phyloP scores from a whole-genome alignment of 2,113 vertebrate species.

The Leuciscus idus region DNA sequence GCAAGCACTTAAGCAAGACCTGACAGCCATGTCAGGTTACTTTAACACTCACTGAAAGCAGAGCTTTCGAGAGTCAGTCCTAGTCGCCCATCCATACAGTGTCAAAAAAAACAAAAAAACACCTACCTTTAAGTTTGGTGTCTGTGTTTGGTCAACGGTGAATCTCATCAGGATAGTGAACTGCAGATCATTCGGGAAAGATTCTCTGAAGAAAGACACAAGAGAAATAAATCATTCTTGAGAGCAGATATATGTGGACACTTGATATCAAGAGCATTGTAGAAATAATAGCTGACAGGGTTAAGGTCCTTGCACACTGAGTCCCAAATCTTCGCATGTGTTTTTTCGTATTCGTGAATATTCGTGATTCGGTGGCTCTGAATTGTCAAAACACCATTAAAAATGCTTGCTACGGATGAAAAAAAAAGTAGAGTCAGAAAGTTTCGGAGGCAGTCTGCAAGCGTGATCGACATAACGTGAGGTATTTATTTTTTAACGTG shows the following conservation, averaged over 20 bases:
- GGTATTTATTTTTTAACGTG: too few species aligned
- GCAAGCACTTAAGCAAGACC: conserved; percentile 15
- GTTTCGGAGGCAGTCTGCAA: too few species aligned
- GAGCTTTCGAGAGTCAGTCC: not conserved
- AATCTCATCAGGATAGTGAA: conserved; percentile 99
- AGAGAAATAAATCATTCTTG: not conserved
- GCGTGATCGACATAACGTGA: too few species aligned
- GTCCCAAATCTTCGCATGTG: too few species aligned
- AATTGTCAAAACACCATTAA: too few species aligned
- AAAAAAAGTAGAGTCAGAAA: too few species aligned
- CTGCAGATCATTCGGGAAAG: conserved; percentile 95
- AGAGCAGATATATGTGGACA: not conserved
- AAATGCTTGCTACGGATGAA: too few species aligned
- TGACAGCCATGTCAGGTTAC: not conserved
- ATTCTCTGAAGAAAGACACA: conserved; percentile 82
- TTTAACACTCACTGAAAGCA: not conserved
- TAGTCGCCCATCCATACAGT: not conserved
- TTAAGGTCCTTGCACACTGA: too few species aligned
- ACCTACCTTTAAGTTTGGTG: conserved; percentile 93
- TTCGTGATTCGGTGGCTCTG: too few species aligned
- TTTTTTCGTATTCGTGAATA: too few species aligned
- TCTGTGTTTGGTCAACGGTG: conserved; percentile 98
- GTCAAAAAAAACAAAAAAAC: conserved; percentile 32
- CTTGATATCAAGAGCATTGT: not conserved
- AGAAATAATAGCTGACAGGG: not conserved